Evolutionary conservation across 2,113 vertebrate genomes (phyloP), one percentile per base, ranked within the genome.

Genomic region (Leptosomus discolor): DNA sequence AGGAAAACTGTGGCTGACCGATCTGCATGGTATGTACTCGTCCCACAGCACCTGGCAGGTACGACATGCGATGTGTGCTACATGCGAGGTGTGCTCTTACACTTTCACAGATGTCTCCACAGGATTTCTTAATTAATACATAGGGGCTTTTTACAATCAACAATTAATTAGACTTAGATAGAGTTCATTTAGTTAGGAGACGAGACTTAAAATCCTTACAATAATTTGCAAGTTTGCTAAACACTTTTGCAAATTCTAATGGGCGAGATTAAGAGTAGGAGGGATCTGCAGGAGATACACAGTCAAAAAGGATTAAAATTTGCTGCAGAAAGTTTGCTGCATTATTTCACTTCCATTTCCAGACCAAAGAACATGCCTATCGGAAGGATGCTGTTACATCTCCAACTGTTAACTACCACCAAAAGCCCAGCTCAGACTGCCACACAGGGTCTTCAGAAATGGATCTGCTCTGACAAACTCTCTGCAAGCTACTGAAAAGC

Each of bases 61-160:
- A n/a, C n/a, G n/a, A n/a, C n/a, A n/a, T n/a, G n/a, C n/a, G n/a
- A n/a, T n/a, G n/a, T n/a, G n/a, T n/a, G n/a, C n/a, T n/a, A n/a
- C n/a, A n/a, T n/a, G 48, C 3, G 4, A 67, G 30, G 27, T 11
- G 60, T 12, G 29, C 41, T 50, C 82, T 36, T 21, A n/a, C 7
- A 11, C 29, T 34, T 51, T 10, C 20, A 37, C 11, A 57, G 36
- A 14, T 21, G 56, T 5, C 58, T 32, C 3, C 22, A 50, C 20
- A 34, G 12, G 15, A 36, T 4, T 12, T n/a, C 30, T n/a, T 22
- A 4, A 43, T 23, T 36, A 7, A 50, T 8, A 32, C 12, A 34
- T 1, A 32, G 22, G n/a, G 8, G 0, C 2, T 5, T 65, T 34
- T 27, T 15, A 41, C 1, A 1, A 22, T 14, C 71, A 85, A 1